Evolutionary conservation across 1,140 invertebrate species (phyloP).

Genomic region (Apis mellifera): DNA sequence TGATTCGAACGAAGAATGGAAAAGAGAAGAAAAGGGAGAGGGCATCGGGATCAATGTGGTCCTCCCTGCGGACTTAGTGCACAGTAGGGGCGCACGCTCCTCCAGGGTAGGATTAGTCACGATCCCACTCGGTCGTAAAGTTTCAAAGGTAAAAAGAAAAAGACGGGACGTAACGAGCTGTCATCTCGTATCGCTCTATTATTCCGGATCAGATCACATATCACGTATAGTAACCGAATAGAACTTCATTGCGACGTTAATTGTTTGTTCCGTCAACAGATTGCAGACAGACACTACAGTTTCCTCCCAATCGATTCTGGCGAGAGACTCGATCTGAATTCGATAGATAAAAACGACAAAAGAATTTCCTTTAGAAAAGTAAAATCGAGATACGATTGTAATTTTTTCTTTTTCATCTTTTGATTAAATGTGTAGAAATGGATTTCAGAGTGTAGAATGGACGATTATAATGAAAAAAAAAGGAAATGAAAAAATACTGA

Average conservation of each 20-base stretch:
- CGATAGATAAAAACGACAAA: not conserved
- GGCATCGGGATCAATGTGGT: not conserved
- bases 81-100: slow-evolving; percentile 42
- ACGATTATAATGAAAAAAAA: not conserved
- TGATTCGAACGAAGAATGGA: not conserved
- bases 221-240: slow-evolving; percentile 24
- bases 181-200: slow-evolving; percentile 39
- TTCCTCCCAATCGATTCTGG: not conserved
- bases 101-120: slow-evolving; percentile 50
- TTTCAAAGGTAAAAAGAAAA: slow-evolving; percentile 50
- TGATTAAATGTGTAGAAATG: not conserved
- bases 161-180: slow-evolving; percentile 45
- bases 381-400: not conserved
- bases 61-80: slow-evolving; percentile 30
- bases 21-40: not conserved
- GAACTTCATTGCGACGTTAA: slow-evolving; percentile 15
- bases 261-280: not conserved
- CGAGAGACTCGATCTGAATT: slow-evolving; percentile 7
- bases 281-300: not conserved
- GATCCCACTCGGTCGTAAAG: slow-evolving; percentile 47
- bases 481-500: not conserved
- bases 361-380: not conserved
- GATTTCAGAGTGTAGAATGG: too few relatives aligned
- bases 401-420: not conserved
- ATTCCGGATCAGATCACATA: slow-evolving; percentile 26